Evolutionary conservation across 1,140 invertebrate genomes (phyloP).

Genomic region (Pseudomyrmex cubaensis): DNA sequence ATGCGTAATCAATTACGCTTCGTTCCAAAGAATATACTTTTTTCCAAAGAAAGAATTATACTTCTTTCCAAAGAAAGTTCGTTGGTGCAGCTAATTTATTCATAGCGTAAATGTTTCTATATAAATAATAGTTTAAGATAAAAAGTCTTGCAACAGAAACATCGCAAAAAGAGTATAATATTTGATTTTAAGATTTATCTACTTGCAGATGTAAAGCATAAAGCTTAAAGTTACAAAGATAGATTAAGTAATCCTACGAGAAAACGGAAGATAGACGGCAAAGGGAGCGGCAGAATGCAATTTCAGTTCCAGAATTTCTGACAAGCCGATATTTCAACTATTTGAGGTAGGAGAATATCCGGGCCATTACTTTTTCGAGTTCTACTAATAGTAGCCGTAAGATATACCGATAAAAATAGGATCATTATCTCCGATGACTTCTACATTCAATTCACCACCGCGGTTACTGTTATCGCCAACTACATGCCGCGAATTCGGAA

Average conservation of each 20-base stretch:
- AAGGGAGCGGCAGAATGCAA: slow-evolving; percentile 17
- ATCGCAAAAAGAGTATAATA: neutral
- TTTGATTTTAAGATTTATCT: slow-evolving; percentile 2
- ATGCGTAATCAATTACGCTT: neutral
- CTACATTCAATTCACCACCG: slow-evolving; percentile 54
- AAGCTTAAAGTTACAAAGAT: slow-evolving; percentile 32
- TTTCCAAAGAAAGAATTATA: too few species aligned
- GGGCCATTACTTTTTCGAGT: slow-evolving; percentile 46
- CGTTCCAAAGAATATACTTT: too few species aligned
- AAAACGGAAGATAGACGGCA: slow-evolving; percentile 20
- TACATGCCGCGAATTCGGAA: slow-evolving; percentile 21
- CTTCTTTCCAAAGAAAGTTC: too few species aligned
- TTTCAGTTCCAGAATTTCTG: slow-evolving; percentile 58
- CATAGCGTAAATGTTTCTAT: too few species aligned
- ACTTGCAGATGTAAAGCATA: neutral
- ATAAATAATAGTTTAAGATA: too few species aligned
- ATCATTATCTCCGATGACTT: slow-evolving; percentile 51
- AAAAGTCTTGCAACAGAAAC: too few species aligned
- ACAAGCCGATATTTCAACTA: slow-evolving; percentile 54
- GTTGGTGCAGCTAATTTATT: too few species aligned
- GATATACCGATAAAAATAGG: slow-evolving; percentile 50
- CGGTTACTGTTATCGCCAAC: slow-evolving; percentile 16
- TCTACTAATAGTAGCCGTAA: slow-evolving; percentile 15
- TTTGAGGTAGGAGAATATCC: slow-evolving; percentile 31
- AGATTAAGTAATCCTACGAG: slow-evolving; percentile 40